phyloP scores from a whole-genome alignment of 1,140 invertebrate species.

The Heliconius melpomene region DNA sequence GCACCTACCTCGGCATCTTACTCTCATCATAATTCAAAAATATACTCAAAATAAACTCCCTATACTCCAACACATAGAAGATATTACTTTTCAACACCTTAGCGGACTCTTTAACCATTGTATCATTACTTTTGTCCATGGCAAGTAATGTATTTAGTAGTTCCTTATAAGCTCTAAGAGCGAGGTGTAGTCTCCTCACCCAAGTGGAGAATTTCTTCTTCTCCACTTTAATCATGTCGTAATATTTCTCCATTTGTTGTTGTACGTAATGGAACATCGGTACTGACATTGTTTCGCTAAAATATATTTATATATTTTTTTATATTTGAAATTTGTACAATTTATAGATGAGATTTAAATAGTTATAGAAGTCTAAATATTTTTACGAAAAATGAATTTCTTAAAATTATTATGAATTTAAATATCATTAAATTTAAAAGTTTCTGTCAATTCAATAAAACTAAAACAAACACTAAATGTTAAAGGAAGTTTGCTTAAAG shows the following conservation, averaged over 20 bases:
- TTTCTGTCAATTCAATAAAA: too few relatives aligned
- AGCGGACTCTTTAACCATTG: conserved; percentile 86
- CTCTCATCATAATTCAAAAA: conserved; percentile 91
- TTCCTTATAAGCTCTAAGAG: conserved; percentile 85
- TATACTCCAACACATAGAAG: conserved; percentile 96
- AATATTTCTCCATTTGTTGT: conserved; percentile 93
- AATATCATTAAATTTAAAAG: too few relatives aligned
- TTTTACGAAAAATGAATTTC: background rate
- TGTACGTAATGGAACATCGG: conserved; percentile 96
- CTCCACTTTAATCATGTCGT: conserved; percentile 92
- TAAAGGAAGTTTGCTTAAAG: too few relatives aligned
- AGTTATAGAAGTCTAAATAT: too few relatives aligned
- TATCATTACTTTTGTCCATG: conserved; percentile 89
- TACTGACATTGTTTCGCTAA: conserved; percentile 93
- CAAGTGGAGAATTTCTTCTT: conserved; percentile 92
- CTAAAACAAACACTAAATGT: too few relatives aligned
- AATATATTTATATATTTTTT: conserved; percentile 39
- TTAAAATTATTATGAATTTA: too few relatives aligned
- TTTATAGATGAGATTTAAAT: too few relatives aligned
- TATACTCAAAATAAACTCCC: conserved; percentile 92
- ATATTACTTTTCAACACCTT: conserved; percentile 95
- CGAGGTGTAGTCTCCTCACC: conserved; percentile 92
- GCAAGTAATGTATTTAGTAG: conserved; percentile 87
- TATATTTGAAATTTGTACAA: too few relatives aligned
- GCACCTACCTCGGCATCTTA: conserved; percentile 90